Base-by-base conservation (phyloP, 2,888 invertebrate species). In the Lasioglossum malachurum region DNA sequence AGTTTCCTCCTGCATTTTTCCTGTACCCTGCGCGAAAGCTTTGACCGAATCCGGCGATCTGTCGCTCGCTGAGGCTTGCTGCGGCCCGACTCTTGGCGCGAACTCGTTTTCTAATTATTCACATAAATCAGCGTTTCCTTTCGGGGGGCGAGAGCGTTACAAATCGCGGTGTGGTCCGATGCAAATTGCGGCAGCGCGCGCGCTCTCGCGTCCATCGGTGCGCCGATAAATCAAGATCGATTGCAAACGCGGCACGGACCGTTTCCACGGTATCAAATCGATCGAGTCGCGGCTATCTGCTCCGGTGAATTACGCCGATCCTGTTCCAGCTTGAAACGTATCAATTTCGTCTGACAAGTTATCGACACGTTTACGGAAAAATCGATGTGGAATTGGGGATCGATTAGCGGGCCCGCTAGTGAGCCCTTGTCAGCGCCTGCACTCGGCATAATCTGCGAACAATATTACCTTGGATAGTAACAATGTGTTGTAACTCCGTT, bases 151-250 rank as follows among this genome's bases (percentile, higher is more conserved):
- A 79, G 75, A 71, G 64, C 72, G 84, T 60, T 84, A 79, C 78
- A 84, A 84, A 84, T 79, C 79, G 75, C 72, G 41, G 79, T 75
- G 84, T 79, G 84, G 84, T 75, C 78, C 84, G 79, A 85, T 79
- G 79, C 84, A 85, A 85, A 85, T 85, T 84, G 79, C 84, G 71
- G 35, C 35, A 49, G 78, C 4, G 75, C 16, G 75, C 75, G 53
- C 57, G 38, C 4, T 69, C 38, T 76, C 72, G 75, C 64, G 73
- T 85, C 71, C 75, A 85, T 85, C 79, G 84, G 78, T 72, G 38
- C 75, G 14, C 44, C 84, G 79, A 85, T 85, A 85, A 85, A 85
- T 85, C 85, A 84, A 80, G 79, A 84, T 85, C 85, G 84, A 85
- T 85, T 75, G 84, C 84, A 44, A 84, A 75, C 35, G 75, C 75